Evolutionary conservation across 2,797 vertebrate genomes (phyloP), one percentile per base, ranked within the genome.

Genomic region (Tokudaia tokunoshimensis): DNA sequence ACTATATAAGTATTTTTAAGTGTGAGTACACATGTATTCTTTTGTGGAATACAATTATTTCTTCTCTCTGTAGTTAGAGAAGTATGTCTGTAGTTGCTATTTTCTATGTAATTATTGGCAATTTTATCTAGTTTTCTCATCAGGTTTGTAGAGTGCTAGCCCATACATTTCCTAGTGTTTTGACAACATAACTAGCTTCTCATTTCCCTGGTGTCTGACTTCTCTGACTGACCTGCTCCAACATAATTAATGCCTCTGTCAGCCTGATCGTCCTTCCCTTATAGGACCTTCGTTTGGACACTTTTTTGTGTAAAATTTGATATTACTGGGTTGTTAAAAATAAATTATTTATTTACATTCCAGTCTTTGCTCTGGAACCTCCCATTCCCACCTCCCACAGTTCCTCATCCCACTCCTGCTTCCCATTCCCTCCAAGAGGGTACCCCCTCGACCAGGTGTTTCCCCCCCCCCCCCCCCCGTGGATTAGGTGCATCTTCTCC

Each of bases 41-140:
- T 83, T 83, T 87, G 24, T 47, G 9, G 41, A 81, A 63, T 52
- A 87, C 12, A 65, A 19, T 61, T 65, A 67, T 96, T 29, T 19
- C 52, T 89, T 75, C 86, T 89, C 14, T 83, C 67, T 67, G 24
- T 20, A 84, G 44, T 91, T 65, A 84, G 6, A 55, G 19, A 90
- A 29, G 83, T 84, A 85, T 84, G 6, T 84, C 67, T 78, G 78
- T 2, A 26, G 52, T 55, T 84, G 59, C 15, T 74, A 22, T 95
- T 96, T 92, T 89, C 24, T 91, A 7, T 52, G 74, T 63, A 63
- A 20, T 37, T 91, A 81, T 24, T 91, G 72, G 57, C 79, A 90
- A 61, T 89, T 82, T 94, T 74, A 72, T 92, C 82, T n/a, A 70
- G 67, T n/a, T 70, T 72, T 72, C 70, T 72, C 70, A 70, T 76